Conservation (phyloP, 2,888 invertebrate species). For the Lysandra bellargus region DNA sequence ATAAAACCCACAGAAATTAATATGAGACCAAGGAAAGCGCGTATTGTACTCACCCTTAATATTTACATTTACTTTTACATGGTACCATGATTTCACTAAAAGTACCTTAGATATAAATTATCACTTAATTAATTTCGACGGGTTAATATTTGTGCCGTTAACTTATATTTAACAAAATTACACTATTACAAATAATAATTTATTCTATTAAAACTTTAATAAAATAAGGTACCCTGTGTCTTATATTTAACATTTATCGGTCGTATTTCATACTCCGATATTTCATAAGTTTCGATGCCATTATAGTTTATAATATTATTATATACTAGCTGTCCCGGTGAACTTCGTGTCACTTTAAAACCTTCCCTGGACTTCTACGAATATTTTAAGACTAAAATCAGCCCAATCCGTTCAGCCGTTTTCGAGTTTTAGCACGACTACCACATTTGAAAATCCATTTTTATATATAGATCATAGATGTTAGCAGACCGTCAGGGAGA, state of each 20-base stretch:
- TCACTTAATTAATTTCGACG: constrained; percentile 9
- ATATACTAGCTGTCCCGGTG: background rate
- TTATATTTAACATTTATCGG: constrained; percentile 21
- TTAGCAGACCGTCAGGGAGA: background rate
- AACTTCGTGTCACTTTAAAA: no score
- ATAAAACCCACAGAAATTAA: constrained; percentile 16
- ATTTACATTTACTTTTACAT: background rate
- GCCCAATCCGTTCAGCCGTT: no score
- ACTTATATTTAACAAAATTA: constrained; percentile 1
- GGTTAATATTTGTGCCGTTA: constrained; percentile 4
- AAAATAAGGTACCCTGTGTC: constrained; percentile 30
- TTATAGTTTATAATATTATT: background rate
- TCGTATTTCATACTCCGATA: background rate
- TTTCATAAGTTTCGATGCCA: background rate
- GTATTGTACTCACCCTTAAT: background rate
- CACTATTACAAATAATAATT: constrained; percentile 11
- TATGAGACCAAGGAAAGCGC: constrained; percentile 7
- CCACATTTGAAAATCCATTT: no score
- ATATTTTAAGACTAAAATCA: no score
- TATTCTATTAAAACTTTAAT: background rate
- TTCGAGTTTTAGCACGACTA: no score
- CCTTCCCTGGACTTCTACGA: no score
- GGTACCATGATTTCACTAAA: background rate
- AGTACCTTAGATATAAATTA: background rate
- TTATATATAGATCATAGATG: background rate